These are phyloP conservation scores for Aegypius monachus DNA, from an alignment of 2,113 vertebrate genomes.

Conservation along the genomic window DNA sequence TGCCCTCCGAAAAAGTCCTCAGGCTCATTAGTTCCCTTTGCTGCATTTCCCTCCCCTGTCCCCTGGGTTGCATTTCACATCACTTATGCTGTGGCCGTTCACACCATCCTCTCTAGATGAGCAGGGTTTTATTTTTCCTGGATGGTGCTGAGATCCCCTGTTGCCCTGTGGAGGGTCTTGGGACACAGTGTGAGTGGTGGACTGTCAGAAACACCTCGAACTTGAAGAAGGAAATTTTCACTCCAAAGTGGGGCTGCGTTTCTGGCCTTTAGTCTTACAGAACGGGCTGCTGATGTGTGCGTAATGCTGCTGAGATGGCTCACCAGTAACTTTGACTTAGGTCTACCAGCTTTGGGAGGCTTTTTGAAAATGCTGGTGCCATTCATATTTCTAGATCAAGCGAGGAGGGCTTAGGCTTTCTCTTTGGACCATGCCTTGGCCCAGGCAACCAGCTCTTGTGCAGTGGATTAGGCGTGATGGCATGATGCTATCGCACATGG, in stretches of 20 bases:
- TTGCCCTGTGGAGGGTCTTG: rapidly evolving
- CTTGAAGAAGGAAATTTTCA: neutral
- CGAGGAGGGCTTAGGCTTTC: neutral
- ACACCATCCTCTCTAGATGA: neutral
- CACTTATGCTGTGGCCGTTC: neutral
- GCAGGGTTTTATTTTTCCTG: neutral
- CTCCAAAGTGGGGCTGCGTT: neutral
- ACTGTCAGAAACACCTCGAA: neutral
- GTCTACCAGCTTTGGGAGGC: neutral
- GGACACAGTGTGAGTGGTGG: neutral
- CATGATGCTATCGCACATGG: neutral
- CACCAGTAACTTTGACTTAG: neutral
- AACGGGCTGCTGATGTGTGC: neutral
- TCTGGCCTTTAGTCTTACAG: neutral
- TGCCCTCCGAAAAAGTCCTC: neutral
- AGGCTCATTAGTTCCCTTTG: neutral
- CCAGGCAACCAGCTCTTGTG: neutral
- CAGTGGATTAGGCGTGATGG: neutral
- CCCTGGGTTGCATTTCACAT: neutral
- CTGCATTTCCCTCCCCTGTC: neutral
- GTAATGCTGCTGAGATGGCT: rapidly evolving
- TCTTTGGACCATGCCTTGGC: neutral
- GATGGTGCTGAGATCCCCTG: neutral
- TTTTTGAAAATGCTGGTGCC: neutral
- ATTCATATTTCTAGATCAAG: neutral